phyloP scores from a whole-genome alignment of 1,140 invertebrate genomes.

The Halotydeus destructor region DNA sequence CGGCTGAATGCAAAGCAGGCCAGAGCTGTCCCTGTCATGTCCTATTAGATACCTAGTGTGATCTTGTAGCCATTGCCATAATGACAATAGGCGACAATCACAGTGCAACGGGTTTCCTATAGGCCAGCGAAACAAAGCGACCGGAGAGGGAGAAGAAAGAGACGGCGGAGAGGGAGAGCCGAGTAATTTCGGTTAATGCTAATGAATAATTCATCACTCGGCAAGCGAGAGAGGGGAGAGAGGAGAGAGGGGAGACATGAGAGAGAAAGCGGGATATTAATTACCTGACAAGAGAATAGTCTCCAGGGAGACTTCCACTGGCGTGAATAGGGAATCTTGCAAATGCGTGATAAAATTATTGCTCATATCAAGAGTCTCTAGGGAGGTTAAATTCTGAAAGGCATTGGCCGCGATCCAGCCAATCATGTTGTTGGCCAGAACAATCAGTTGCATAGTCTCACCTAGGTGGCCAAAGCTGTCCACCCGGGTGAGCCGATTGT shows the following conservation, averaged over 20 bases:
- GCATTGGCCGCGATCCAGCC: slow-evolving; percentile 49
- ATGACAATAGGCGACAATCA: slow-evolving; percentile 56
- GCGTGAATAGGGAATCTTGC: slow-evolving; percentile 33
- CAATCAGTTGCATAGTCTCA: slow-evolving; percentile 45
- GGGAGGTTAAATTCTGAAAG: slow-evolving; percentile 52
- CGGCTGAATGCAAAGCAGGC: slow-evolving; percentile 49
- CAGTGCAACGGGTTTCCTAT: slow-evolving; percentile 61
- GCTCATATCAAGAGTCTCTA: slow-evolving; percentile 55
- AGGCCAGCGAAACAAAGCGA: slow-evolving; percentile 19
- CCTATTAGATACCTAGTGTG: slow-evolving; percentile 42
- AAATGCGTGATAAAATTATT: slow-evolving; percentile 61
- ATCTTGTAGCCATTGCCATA: slow-evolving; percentile 69
- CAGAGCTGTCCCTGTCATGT: slow-evolving; percentile 18
- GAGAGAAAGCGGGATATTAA: too few relatives aligned
- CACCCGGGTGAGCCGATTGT: slow-evolving; percentile 55
- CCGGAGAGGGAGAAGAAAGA: slow-evolving; percentile 10
- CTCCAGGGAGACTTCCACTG: slow-evolving; percentile 21
- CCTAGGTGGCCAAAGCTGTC: slow-evolving; percentile 37
- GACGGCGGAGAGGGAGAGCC: slow-evolving; percentile 10
- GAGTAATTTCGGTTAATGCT: too few relatives aligned
- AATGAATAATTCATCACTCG: too few relatives aligned
- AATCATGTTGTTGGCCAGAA: slow-evolving; percentile 61
- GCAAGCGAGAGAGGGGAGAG: too few relatives aligned
- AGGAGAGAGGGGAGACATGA: too few relatives aligned
- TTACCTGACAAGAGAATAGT: slow-evolving; percentile 24